phyloP scores from a whole-genome alignment of 2,113 vertebrate species.

The Halichoerus grypus region DNA sequence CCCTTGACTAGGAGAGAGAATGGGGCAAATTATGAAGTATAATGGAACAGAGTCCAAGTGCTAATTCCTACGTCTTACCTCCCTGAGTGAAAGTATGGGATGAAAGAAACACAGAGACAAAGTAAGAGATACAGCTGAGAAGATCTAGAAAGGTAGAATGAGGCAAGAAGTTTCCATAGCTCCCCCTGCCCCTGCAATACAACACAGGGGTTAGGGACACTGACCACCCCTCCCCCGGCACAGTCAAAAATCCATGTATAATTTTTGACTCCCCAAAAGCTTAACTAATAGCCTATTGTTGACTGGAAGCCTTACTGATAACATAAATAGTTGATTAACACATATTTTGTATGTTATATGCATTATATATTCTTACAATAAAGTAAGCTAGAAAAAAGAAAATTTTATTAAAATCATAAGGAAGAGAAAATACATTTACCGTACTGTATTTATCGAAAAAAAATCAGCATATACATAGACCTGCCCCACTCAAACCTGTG shows the following conservation, averaged over 20 bases:
- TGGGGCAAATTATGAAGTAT: not conserved
- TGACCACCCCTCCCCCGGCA: fast-evolving
- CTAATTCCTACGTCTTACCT: not conserved
- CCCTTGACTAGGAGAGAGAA: not conserved
- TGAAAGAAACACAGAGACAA: not conserved
- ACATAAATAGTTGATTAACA: not conserved
- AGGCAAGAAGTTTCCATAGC: not conserved
- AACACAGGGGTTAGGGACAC: not conserved
- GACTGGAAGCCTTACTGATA: not conserved
- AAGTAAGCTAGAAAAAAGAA: not conserved
- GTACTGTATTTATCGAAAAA: not conserved
- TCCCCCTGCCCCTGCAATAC: fast-evolving
- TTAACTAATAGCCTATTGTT: not conserved
- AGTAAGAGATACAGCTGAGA: not conserved
- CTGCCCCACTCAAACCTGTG: not conserved
- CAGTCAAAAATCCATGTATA: not conserved
- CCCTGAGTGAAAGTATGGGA: not conserved
- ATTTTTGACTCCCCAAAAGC: not conserved
- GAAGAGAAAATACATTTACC: not conserved
- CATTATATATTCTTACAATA: not conserved
- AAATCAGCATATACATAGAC: not conserved
- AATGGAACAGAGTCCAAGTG: not conserved
- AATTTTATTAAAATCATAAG: not conserved
- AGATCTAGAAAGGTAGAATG: not conserved
- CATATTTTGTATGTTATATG: not conserved